Evolutionary conservation across 2,888 invertebrate species (phyloP), one percentile per base, ranked within the genome.

Genomic region (Elmis aenea): DNA sequence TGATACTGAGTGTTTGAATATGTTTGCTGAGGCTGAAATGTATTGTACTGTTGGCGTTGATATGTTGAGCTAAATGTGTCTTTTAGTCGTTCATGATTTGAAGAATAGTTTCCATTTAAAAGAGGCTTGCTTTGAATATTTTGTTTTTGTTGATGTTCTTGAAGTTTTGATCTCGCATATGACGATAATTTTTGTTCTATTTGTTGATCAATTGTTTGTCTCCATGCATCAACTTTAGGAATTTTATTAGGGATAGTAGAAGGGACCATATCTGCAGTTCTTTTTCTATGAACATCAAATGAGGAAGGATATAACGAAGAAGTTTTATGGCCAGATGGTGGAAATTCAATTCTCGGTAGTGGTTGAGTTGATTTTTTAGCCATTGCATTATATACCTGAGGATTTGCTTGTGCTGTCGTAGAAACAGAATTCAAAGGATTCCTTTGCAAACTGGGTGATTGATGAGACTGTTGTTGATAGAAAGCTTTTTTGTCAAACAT

Each of bases 181-280:
- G 66, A 63, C 5, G 68, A 67, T 9, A 76, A 56, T 38, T 70
- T 67, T 51, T 75, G 72, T 45, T 76, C 75, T 23, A 75, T 75
- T 52, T 75, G 72, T 44, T 72, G 67, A 50, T 76, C 75, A 38
- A 74, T 73, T 1, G 68, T 68, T 41, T 71, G 62, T 38, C 71
- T 59, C 76, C 76, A 76, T 3, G 67, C 59, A 46, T 75, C 74
- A 2, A 70, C 57, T 47, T 71, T 71, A 0, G 71, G 64, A 16
- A 73, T 64, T 55, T 76, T 76, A 38, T 59, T 66, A 2, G 68
- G 67, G 1, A 67, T 59, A 1, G 57, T 47, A 1, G 61, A 52
- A 14, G 62, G 61, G 4, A 26, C 55, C 44, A 28, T 58, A 45
- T 57, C 73, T 1, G 61, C 59, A 0, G 65, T 54, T 36, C 73